Evolutionary conservation across 2,888 invertebrate species (phyloP).

Genomic region (Nephrotoma flavescens): DNA sequence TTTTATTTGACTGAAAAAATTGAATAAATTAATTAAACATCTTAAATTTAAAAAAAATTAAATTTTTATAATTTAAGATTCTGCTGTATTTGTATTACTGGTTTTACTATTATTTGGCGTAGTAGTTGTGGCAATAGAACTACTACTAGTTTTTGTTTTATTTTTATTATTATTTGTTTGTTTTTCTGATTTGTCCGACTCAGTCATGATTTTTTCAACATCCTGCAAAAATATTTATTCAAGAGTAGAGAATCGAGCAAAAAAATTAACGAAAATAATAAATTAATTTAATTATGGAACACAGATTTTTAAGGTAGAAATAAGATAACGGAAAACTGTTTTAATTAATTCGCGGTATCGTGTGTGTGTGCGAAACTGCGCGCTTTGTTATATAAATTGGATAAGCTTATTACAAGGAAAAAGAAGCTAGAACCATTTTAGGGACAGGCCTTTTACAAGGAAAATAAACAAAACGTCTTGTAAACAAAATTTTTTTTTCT

Average conservation of each 20-base stretch:
- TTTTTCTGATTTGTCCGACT: slow-evolving; percentile 17
- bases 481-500: too few relatives aligned
- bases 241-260: slow-evolving; percentile 12
- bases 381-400: background rate
- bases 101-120: background rate
- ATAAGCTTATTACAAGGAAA: background rate
- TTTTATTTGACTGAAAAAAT: background rate
- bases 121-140: background rate
- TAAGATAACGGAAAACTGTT: background rate
- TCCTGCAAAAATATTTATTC: slow-evolving; percentile 24
- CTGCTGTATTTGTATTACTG: slow-evolving; percentile 1
- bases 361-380: background rate
- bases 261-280: background rate
- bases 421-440: background rate
- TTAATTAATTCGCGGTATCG: background rate
- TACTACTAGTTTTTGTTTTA: background rate
- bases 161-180: background rate
- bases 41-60: background rate
- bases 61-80: background rate
- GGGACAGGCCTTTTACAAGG: too few relatives aligned
- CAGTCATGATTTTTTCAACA: slow-evolving; percentile 28
- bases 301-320: background rate
- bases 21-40: background rate
- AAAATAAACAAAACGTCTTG: too few relatives aligned
- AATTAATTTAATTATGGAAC: background rate